These are phyloP conservation scores for Spilarctia lutea DNA, from an alignment of 2,888 invertebrate genomes.

Conservation along the genomic window DNA sequence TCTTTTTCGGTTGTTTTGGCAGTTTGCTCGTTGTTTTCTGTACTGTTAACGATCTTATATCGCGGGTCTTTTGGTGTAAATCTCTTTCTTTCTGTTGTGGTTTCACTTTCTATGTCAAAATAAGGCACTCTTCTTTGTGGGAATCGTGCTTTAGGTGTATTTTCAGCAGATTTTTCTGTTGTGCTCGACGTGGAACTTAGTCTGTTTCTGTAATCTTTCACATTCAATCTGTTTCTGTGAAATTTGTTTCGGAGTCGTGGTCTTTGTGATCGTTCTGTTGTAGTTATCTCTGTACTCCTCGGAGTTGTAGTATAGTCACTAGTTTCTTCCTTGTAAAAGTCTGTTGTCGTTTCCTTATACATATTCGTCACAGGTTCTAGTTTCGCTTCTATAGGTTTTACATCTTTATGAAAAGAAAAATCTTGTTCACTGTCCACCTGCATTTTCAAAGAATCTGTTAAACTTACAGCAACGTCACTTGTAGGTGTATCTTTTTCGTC, in stretches of 20 bases:
- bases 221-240: conserved; percentile 91
- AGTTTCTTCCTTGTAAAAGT: conserved; percentile 55
- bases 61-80: conserved; percentile 84
- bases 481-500: conserved; percentile 85
- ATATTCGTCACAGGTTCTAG: conserved; percentile 59
- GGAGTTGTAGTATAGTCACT: conserved; percentile 67
- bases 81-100: conserved; percentile 81
- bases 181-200: conserved; percentile 86
- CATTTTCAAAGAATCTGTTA: conserved; percentile 69
- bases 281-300: conserved; percentile 65
- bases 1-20: conserved; percentile 60
- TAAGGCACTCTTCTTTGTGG: conserved; percentile 82
- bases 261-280: conserved; percentile 65
- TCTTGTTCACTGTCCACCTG: conserved; percentile 64
- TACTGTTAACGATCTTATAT: conserved; percentile 64
- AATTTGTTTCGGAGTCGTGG: conserved; percentile 84
- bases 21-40: conserved; percentile 69
- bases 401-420: conserved; percentile 81
- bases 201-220: conserved; percentile 91
- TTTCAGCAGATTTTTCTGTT: conserved; percentile 71
- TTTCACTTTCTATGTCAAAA: conserved; percentile 75
- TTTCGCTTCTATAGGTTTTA: conserved; percentile 79
- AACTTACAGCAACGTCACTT: conserved; percentile 78
- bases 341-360: conserved; percentile 68
- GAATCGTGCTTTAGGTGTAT: conserved; percentile 77